A percentile compares a stretch with the other conserved stretches of the same genome.
These are phyloP conservation scores for Mormyrus hasselquistii DNA, from an alignment of 2,797 vertebrate genomes.

Conservation along the genomic window DNA sequence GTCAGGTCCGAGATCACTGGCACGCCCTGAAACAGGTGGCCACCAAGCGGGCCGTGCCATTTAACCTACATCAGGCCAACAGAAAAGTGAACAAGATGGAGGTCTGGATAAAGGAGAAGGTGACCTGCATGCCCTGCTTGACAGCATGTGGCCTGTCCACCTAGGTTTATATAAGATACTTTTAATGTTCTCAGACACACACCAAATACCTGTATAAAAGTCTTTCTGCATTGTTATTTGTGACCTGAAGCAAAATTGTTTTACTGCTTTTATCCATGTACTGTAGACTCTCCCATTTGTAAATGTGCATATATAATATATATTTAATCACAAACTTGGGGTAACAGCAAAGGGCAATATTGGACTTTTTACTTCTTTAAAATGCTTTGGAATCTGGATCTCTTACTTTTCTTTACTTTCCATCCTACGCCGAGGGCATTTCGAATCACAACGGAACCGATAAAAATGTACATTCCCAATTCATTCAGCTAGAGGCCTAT, in stretches of 20 bases:
- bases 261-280: neutral
- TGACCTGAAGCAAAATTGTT: neutral
- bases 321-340: neutral
- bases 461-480: slow-evolving; percentile 41
- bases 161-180: neutral
- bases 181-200: neutral
- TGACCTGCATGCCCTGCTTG: slow-evolving; percentile 27
- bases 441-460: slow-evolving; percentile 36
- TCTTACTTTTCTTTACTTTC: slow-evolving; percentile 29
- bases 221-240: neutral
- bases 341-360: neutral
- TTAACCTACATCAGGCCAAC: slow-evolving; percentile 74
- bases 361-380: neutral
- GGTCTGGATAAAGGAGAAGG: slow-evolving; percentile 77
- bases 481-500: slow-evolving; percentile 40
- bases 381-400: neutral
- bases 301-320: neutral
- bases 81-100: slow-evolving; percentile 75
- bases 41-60: slow-evolving; percentile 61
- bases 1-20: slow-evolving; percentile 73
- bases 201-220: neutral
- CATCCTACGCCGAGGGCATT: slow-evolving; percentile 17
- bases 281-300: neutral
- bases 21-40: slow-evolving; percentile 68
- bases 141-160: neutral